Percentiles rank a stretch among this genome's conserved stretches.
These are phyloP conservation scores for Crypturellus undulatus DNA, from an alignment of 2,113 vertebrate genomes.

Conservation along the genomic window DNA sequence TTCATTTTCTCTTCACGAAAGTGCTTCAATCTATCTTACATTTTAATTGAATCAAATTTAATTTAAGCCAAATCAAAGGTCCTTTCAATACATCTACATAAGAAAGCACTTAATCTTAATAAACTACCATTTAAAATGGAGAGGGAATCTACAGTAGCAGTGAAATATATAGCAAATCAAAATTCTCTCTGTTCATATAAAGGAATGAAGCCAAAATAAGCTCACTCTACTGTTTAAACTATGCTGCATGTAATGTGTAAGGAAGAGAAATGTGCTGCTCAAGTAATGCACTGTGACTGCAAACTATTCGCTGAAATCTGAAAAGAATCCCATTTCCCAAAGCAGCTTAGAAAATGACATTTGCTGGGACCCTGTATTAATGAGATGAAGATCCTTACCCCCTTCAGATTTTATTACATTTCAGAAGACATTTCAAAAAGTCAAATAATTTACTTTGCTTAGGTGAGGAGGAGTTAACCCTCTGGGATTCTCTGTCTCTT, in stretches of 20 bases:
- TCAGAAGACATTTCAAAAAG: constrained; percentile 70
- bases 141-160: constrained; percentile 62
- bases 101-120: constrained; percentile 83
- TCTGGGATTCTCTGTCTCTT: constrained; percentile 59
- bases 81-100: constrained; percentile 72
- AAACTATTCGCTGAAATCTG: constrained; percentile 59
- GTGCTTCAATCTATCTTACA: constrained; percentile 74
- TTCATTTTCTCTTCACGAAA: constrained; percentile 62
- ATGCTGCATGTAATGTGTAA: constrained; percentile 57
- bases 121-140: constrained; percentile 76
- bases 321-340: constrained; percentile 65
- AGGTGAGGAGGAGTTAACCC: constrained; percentile 67
- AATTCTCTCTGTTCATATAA: constrained; percentile 67
- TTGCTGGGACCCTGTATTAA: constrained; percentile 72
- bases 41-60: constrained; percentile 79
- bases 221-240: constrained; percentile 63
- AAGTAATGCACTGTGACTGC: constrained; percentile 67
- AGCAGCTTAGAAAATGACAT: constrained; percentile 73
- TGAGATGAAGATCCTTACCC: constrained; percentile 72
- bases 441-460: constrained; percentile 71
- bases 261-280: constrained; percentile 63
- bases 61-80: constrained; percentile 80
- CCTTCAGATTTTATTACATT: constrained; percentile 72
- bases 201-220: constrained; percentile 76
- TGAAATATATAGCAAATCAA: constrained; percentile 78